These are phyloP conservation scores for Agonum fuliginosum DNA, from an alignment of 2,888 invertebrate species.

Conservation along the genomic window DNA sequence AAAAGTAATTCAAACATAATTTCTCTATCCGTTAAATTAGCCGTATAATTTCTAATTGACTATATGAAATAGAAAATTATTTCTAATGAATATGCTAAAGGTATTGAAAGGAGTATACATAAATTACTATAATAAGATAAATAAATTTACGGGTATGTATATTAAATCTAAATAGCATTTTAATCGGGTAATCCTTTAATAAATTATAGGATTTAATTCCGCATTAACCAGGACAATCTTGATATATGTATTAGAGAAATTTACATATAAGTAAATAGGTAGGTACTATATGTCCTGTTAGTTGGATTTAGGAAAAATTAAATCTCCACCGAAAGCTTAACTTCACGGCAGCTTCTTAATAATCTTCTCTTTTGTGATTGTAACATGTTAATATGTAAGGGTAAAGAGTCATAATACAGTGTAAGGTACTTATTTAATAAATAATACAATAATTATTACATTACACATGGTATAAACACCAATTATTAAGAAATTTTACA, in stretches of 20 bases:
- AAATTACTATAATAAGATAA: slow-evolving; percentile 28
- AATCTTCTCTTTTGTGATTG: no score
- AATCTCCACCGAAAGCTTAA: neutral
- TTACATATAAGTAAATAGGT: slow-evolving; percentile 22
- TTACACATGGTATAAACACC: no score
- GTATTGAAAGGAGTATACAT: slow-evolving; percentile 1
- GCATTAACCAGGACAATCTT: slow-evolving; percentile 23
- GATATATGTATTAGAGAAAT: slow-evolving; percentile 24
- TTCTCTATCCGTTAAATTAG: neutral
- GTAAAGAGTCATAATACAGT: no score
- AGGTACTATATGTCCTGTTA: no score
- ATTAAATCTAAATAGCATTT: slow-evolving; percentile 6
- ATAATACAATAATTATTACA: no score
- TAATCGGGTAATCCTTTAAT: slow-evolving; percentile 27
- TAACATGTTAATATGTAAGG: no score
- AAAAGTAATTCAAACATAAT: neutral
- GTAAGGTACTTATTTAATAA: no score
- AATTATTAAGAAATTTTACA: no score
- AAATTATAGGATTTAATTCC: slow-evolving; percentile 22
- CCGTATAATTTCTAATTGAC: neutral
- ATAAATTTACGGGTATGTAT: slow-evolving; percentile 19
- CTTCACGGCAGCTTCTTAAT: neutral
- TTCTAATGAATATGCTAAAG: neutral
- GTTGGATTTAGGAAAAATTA: slow-evolving; percentile 14
- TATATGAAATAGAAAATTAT: neutral